These are phyloP conservation scores for Sandelia bainsii DNA, from an alignment of 2,797 vertebrate genomes.

Conservation along the genomic window DNA sequence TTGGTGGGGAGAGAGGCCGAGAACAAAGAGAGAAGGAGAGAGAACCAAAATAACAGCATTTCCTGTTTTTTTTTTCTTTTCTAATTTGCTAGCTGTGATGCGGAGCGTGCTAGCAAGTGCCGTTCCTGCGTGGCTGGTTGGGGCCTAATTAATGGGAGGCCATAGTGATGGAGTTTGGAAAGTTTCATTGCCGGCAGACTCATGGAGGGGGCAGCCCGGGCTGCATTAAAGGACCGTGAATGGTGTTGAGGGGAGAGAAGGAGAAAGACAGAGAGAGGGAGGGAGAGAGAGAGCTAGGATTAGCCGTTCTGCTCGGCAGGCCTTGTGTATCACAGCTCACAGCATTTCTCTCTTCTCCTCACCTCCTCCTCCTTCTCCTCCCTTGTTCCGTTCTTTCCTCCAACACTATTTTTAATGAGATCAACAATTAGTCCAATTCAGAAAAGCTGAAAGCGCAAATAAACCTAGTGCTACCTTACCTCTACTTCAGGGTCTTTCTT, in stretches of 20 bases:
- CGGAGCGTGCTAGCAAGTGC: constrained; percentile 70
- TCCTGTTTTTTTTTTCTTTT: constrained; percentile 57
- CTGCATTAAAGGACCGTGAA: constrained; percentile 77
- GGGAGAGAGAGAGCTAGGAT: constrained; percentile 77
- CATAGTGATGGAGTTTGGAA: constrained; percentile 83
- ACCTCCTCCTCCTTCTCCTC: constrained; percentile 59
- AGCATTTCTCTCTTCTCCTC: constrained; percentile 73
- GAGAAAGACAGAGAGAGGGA: constrained; percentile 16
- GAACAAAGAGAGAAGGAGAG: constrained; percentile 67
- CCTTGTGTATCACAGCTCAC: constrained; percentile 85
- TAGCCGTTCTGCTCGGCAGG: constrained; percentile 87
- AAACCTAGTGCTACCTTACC: constrained; percentile 66
- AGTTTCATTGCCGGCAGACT: constrained; percentile 79
- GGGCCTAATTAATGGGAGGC: constrained; percentile 84
- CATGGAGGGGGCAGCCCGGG: constrained; percentile 70
- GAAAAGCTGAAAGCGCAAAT: constrained; percentile 82
- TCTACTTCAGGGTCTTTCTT: constrained; percentile 32
- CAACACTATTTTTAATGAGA: constrained; percentile 86
- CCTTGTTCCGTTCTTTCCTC: constrained; percentile 66
- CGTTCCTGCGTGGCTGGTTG: constrained; percentile 77
- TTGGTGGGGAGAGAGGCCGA: constrained; percentile 55
- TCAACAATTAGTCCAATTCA: constrained; percentile 87
- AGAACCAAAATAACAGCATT: constrained; percentile 71
- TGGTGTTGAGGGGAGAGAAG: constrained; percentile 62
- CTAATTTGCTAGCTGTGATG: constrained; percentile 80